Evolutionary conservation across 2,797 vertebrate species (phyloP).

Genomic region (Arrhamphus sclerolepis): DNA sequence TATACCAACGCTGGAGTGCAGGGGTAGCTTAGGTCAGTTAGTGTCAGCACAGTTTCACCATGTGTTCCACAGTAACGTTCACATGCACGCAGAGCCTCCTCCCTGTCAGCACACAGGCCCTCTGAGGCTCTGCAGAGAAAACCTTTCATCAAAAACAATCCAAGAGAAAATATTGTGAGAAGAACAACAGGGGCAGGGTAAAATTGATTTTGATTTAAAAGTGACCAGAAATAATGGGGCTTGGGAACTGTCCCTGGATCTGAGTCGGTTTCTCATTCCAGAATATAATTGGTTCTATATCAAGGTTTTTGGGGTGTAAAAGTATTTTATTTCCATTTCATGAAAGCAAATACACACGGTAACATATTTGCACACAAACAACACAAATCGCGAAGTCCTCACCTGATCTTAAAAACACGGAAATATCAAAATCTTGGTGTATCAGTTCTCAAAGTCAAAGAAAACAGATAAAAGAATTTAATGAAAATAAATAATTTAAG

Average conservation of each 20-base stretch:
- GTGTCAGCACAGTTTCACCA: conserved; percentile 29
- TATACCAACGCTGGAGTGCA: conserved; percentile 54
- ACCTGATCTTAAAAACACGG: too few species aligned
- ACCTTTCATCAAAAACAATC: conserved; percentile 69
- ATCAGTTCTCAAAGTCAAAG: too few species aligned
- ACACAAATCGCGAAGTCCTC: too few species aligned
- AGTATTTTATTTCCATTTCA: conserved; percentile 44
- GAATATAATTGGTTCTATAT: conserved; percentile 64
- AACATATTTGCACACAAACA: too few species aligned
- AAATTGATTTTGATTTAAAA: conserved; percentile 78
- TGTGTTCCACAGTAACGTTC: conserved; percentile 39
- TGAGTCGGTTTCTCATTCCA: conserved; percentile 65
- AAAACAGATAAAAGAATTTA: too few species aligned
- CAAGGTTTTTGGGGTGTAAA: conserved; percentile 54
- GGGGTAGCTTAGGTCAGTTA: conserved; percentile 61
- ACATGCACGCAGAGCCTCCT: conserved; percentile 16
- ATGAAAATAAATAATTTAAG: too few species aligned
- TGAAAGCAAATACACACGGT: background rate
- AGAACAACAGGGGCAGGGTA: conserved; percentile 62
- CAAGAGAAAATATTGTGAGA: conserved; percentile 62
- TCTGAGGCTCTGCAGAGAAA: conserved; percentile 53
- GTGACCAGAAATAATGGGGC: conserved; percentile 68
- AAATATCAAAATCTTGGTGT: too few species aligned
- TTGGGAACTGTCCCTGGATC: conserved; percentile 66
- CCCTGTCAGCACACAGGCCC: conserved; percentile 33